Conservation (phyloP, 2,797 vertebrate species). For the Salmo trutta region DNA sequence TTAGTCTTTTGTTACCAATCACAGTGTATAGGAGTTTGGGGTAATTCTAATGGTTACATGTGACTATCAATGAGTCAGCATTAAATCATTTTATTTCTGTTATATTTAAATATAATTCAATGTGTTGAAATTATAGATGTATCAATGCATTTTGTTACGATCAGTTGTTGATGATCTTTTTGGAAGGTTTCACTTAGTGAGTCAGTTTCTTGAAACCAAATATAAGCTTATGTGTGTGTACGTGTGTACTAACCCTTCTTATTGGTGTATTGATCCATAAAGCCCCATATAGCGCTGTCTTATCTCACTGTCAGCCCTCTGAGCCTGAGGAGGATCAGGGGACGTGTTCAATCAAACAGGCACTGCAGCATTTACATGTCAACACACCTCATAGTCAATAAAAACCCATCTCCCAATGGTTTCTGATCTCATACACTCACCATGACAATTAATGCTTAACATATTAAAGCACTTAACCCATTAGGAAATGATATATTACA, state of each 20-base stretch:
- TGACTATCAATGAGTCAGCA: conserved; percentile 1
- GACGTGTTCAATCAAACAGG: not conserved
- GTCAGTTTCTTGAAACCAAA: not conserved
- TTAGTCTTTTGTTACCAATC: conserved; percentile 57
- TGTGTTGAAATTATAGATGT: not conserved
- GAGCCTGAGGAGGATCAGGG: not conserved
- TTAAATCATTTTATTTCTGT: not conserved
- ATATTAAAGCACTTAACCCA: not conserved
- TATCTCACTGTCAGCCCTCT: not conserved
- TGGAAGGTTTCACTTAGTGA: not conserved
- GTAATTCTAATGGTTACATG: conserved; percentile 5
- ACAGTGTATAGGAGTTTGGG: conserved; percentile 35
- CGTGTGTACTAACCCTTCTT: not conserved
- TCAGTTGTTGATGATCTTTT: conserved; percentile 29
- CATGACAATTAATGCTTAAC: not conserved
- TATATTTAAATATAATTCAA: not conserved
- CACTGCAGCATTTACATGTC: not conserved
- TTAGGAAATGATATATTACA: not conserved
- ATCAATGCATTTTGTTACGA: not conserved
- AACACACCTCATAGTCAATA: not conserved
- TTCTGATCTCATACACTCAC: not conserved
- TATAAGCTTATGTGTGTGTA: not conserved
- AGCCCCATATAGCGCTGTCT: not conserved
- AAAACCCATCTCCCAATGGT: not conserved
- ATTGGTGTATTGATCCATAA: conserved; percentile 20